Base-by-base conservation (phyloP, 2,113 vertebrate species). In the Dasyornis broadbenti region DNA sequence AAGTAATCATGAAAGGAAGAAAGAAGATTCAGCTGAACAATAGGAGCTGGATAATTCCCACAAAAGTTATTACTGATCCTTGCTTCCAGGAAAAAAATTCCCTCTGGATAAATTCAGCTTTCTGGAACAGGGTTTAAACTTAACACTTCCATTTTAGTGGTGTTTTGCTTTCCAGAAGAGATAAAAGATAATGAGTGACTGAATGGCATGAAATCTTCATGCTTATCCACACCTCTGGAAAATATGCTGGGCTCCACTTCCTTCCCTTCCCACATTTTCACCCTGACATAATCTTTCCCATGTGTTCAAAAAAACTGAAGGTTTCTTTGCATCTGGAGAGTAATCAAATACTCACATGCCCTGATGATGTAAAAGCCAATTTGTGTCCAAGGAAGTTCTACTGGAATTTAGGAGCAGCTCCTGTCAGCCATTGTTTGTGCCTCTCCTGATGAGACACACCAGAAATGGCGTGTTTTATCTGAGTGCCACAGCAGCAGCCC, bases 271-370 rank as follows among this genome's bases (percentile, higher is more conserved):
- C 92, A 93, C 79, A 53, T 91, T 92, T 95, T 95, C 64, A 91
- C 45, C 79, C 95, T 93, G 92, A 96, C 94, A 96, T 96, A 96
- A 82, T 95, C 76, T 94, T 82, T 91, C 90, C 91, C 89, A 86
- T 40, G 75, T 81, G 95, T 76, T 90, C 21, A 79, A 77, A 88
- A 70, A 24, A 0, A 44, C 42, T 81, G 65, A 92, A 97, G 37
- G 78, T 83, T 86, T 85, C 60, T 92, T 82, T 95, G 82, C 79
- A 10, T 78, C 81, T 95, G 75, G 75, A 91, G 68, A 35, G 10
- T 18, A 66, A 84, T 82, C 68, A 71, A 91, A 89, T 31, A 18
- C 7, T 6, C 59, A 35, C 26, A 75, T 82, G 54, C 66, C 79
- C 91, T 52, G 88, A 53, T 68, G 44, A 86, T 73, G 57, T 66